phyloP scores from a whole-genome alignment of 1,140 invertebrate species.

The Nautilus pompilius region DNA sequence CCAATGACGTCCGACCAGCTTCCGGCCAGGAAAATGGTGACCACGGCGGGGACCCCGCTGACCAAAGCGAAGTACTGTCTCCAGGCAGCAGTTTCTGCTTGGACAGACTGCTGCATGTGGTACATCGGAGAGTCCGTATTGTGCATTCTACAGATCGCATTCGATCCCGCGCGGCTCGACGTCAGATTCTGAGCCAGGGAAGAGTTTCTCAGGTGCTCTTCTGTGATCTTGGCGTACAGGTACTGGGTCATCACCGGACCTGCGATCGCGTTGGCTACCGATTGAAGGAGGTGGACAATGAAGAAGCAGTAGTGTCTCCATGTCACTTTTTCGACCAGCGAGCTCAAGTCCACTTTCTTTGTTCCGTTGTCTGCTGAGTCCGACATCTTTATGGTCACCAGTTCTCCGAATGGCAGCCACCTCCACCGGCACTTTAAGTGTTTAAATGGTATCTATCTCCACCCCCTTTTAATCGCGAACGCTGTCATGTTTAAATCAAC shows the following conservation, averaged over 20 bases:
- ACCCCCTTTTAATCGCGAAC: no score
- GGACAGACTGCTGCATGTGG: not conserved
- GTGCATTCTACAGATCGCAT: not conserved
- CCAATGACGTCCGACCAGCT: conserved; percentile 11
- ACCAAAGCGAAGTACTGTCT: conserved; percentile 3
- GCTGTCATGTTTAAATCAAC: no score
- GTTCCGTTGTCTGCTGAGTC: no score
- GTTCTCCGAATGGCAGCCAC: no score
- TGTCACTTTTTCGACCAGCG: not conserved
- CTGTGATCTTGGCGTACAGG: not conserved
- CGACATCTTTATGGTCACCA: no score
- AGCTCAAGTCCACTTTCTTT: no score
- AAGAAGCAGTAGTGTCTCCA: not conserved
- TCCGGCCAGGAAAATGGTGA: conserved; percentile 7
- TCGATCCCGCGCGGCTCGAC: not conserved
- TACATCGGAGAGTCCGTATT: not conserved
- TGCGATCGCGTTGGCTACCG: not conserved
- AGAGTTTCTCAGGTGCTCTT: not conserved
- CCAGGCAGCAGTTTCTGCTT: not conserved
- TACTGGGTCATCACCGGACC: not conserved
- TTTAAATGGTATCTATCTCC: no score
- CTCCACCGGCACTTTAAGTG: no score
- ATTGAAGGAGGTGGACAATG: not conserved
- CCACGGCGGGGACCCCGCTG: conserved; percentile 8
- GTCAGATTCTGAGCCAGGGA: not conserved